phyloP scores from a whole-genome alignment of 2,797 vertebrate species.

The Catostomus latipinnis region DNA sequence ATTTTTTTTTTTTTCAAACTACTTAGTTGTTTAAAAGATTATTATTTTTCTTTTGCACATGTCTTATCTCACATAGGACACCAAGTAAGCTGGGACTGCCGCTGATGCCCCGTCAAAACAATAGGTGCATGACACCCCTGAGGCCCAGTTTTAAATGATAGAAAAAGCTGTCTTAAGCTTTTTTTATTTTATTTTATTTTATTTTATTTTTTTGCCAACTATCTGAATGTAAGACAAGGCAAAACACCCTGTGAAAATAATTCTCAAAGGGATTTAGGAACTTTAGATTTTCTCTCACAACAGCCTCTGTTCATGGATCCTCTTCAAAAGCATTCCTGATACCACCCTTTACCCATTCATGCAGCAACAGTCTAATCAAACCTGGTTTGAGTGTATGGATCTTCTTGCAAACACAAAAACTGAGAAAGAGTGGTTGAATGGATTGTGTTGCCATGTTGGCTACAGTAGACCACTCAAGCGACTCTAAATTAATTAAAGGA shows the following conservation, averaged over 20 bases:
- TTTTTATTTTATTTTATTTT: background rate
- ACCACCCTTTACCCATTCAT: conserved; percentile 1
- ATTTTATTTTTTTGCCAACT: background rate
- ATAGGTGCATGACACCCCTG: no score
- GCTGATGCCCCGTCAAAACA: no score
- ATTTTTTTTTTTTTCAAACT: no score
- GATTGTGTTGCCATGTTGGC: background rate
- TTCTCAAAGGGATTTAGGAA: conserved; percentile 22
- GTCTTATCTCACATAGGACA: no score
- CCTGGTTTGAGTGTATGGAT: conserved; percentile 2
- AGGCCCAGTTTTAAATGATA: background rate
- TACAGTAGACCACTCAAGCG: background rate
- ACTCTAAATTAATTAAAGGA: background rate
- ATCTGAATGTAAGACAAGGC: conserved; percentile 14
- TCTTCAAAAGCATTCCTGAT: conserved; percentile 40
- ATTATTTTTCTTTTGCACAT: no score
- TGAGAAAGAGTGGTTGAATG: background rate
- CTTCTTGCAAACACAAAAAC: conserved; percentile 7
- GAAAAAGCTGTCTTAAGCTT: background rate
- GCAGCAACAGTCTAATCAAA: conserved; percentile 4
- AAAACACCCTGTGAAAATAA: conserved; percentile 2
- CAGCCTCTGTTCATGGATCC: conserved; percentile 32
- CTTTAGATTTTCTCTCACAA: background rate
- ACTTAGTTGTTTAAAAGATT: no score
- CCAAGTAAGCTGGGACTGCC: no score